Conservation (phyloP, 1,140 invertebrate species). For the Paraescarpia echinospica region DNA sequence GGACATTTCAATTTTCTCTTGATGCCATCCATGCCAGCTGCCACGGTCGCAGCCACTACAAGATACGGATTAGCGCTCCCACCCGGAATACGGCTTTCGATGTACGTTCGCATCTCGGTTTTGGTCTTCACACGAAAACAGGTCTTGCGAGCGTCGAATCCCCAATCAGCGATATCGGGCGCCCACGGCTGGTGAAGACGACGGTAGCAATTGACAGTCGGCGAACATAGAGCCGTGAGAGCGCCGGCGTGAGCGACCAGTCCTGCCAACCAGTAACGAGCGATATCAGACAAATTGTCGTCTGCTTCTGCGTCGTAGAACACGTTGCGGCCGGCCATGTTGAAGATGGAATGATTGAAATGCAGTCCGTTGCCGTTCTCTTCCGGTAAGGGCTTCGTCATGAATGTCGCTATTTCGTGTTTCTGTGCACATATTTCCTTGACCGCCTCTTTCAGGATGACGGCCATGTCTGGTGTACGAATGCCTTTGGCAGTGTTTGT, state of each 20-base stretch:
- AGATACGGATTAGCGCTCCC: conserved; percentile 29
- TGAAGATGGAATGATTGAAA: conserved; percentile 34
- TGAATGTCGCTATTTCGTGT: conserved; percentile 25
- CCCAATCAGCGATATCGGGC: conserved; percentile 28
- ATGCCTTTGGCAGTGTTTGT: conserved; percentile 24
- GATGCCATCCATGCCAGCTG: conserved; percentile 34
- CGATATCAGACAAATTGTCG: conserved; percentile 28
- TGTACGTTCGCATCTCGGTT: conserved; percentile 25
- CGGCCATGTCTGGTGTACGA: conserved; percentile 17
- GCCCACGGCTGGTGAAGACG: conserved; percentile 21
- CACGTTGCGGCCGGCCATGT: conserved; percentile 21
- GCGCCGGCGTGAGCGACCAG: conserved; percentile 29
- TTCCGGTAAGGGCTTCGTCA: conserved; percentile 24
- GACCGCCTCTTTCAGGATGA: conserved; percentile 27
- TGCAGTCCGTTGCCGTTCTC: conserved; percentile 19
- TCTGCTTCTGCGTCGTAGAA: conserved; percentile 26
- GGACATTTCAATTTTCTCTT: conserved; percentile 23
- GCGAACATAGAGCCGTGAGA: conserved; percentile 27
- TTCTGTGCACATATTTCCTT: conserved; percentile 26
- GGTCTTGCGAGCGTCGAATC: conserved; percentile 25
- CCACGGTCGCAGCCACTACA: conserved; percentile 31
- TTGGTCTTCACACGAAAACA: conserved; percentile 29
- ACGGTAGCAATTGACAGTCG: conserved; percentile 34
- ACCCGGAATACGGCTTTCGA: conserved; percentile 31
- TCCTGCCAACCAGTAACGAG: conserved; percentile 31